Evolutionary conservation across 92 coral and sea anemone species (phyloP).

Genomic region (Galaxea fascicularis): DNA sequence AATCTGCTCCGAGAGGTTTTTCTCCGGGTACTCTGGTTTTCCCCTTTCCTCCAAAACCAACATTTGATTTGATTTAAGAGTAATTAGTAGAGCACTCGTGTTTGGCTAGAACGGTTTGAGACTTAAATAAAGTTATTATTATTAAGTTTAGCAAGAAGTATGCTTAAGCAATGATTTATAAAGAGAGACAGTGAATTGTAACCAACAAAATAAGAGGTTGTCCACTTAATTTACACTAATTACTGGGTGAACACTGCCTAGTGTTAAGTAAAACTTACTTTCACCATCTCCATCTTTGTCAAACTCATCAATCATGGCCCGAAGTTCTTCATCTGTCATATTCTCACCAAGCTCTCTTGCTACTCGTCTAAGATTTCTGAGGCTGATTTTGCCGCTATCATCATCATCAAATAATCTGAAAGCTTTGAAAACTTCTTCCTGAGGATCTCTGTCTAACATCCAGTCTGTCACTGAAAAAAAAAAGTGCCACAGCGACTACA

Average conservation of each 20-base stretch:
- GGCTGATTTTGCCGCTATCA: constrained; percentile 98
- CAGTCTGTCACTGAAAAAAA: constrained; percentile 92
- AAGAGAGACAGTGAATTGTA: too few species aligned
- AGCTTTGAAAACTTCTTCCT: constrained; percentile 97
- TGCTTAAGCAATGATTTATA: too few species aligned
- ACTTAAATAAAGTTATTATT: too few species aligned
- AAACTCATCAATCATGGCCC: constrained; percentile 99
- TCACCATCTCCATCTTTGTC: constrained; percentile 99
- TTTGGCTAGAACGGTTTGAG: too few species aligned
- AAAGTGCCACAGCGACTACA: not conserved
- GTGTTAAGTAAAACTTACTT: constrained; percentile 72
- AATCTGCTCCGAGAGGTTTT: too few species aligned
- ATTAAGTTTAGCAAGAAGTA: too few species aligned
- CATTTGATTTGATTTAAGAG: too few species aligned
- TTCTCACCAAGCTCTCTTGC: constrained; percentile 98
- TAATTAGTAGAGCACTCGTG: too few species aligned
- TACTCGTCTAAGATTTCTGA: constrained; percentile 95
- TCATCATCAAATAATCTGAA: constrained; percentile 98
- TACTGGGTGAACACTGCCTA: not conserved
- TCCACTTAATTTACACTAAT: too few species aligned
- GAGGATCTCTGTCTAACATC: constrained; percentile 99
- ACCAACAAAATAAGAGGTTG: too few species aligned
- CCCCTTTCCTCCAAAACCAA: too few species aligned
- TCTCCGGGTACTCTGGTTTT: too few species aligned
- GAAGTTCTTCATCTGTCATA: constrained; percentile 99